Evolutionary conservation across 2,888 invertebrate genomes (phyloP).

Genomic region (Laspeyria flexula): DNA sequence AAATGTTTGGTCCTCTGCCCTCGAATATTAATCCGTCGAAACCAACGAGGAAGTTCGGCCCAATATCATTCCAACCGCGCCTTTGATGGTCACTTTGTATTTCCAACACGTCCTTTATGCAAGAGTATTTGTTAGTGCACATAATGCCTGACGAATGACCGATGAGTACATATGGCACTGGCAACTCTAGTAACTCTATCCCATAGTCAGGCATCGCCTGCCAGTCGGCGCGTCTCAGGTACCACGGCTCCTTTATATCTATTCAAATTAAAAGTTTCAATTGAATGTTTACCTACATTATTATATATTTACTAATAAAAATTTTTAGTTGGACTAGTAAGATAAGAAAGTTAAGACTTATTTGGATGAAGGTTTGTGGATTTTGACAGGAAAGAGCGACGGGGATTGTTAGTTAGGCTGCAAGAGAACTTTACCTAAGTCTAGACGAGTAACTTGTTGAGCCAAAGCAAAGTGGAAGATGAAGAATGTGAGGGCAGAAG

Average conservation of each 20-base stretch:
- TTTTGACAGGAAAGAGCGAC: neutral
- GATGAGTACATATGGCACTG: conserved; percentile 63
- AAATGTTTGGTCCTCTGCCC: conserved; percentile 71
- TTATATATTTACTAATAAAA: neutral
- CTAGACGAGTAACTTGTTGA: conserved; percentile 54
- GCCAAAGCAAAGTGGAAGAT: conserved; percentile 58
- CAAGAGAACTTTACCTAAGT: conserved; percentile 64
- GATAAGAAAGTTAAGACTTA: neutral
- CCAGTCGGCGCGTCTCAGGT: conserved; percentile 74
- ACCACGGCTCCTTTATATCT: conserved; percentile 75
- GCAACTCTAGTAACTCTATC: conserved; percentile 55
- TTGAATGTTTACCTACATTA: conserved; percentile 6
- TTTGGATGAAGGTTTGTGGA: neutral
- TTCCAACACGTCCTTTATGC: conserved; percentile 57
- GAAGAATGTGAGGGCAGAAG: conserved; percentile 63
- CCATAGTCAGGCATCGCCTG: conserved; percentile 66
- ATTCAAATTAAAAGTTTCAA: conserved; percentile 46
- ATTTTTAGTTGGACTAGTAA: neutral
- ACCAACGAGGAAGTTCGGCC: conserved; percentile 71
- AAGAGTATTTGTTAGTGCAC: conserved; percentile 58
- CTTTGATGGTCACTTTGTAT: conserved; percentile 64
- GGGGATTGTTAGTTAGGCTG: neutral
- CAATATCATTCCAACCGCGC: conserved; percentile 64
- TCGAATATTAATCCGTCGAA: conserved; percentile 72
- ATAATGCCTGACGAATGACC: conserved; percentile 63